These are phyloP conservation scores for Drosophila suboccidentalis DNA, from an alignment of 2,888 invertebrate species.

Conservation along the genomic window DNA sequence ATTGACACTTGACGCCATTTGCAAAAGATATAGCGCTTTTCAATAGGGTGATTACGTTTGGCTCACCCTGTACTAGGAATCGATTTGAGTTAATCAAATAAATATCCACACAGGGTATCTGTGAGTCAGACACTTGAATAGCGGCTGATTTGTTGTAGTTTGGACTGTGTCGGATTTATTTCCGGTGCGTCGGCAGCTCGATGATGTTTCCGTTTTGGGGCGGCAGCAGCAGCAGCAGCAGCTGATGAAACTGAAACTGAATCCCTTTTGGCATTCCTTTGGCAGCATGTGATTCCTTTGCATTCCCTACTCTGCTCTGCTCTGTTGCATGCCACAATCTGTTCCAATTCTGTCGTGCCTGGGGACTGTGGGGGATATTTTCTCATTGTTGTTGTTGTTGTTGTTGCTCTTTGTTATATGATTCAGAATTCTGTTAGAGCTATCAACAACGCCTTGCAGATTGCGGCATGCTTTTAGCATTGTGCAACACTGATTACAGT, in stretches of 20 bases:
- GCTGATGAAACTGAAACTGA: slow-evolving; percentile 14
- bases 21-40: too few species aligned
- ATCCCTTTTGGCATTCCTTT: slow-evolving; percentile 21
- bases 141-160: slow-evolving; percentile 40
- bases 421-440: slow-evolving; percentile 26
- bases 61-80: too few species aligned
- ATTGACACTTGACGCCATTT: too few species aligned
- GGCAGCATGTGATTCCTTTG: slow-evolving; percentile 12
- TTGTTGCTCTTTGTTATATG: slow-evolving; percentile 6
- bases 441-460: slow-evolving; percentile 47
- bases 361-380: slow-evolving; percentile 6
- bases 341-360: slow-evolving; percentile 46
- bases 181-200: slow-evolving; percentile 56
- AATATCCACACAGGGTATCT: background rate
- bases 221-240: slow-evolving; percentile 3
- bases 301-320: background rate
- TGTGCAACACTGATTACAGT: slow-evolving; percentile 47
- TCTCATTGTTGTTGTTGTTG: slow-evolving; percentile 4
- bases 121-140: slow-evolving; percentile 1
- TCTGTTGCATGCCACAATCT: slow-evolving; percentile 35
- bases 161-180: slow-evolving; percentile 59
- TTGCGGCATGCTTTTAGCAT: slow-evolving; percentile 51
- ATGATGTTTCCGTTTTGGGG: slow-evolving; percentile 41
- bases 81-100: too few species aligned
- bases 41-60: too few species aligned